Evolutionary conservation across 2,113 vertebrate species (phyloP).

Genomic region (Microcebus griseorufus): DNA sequence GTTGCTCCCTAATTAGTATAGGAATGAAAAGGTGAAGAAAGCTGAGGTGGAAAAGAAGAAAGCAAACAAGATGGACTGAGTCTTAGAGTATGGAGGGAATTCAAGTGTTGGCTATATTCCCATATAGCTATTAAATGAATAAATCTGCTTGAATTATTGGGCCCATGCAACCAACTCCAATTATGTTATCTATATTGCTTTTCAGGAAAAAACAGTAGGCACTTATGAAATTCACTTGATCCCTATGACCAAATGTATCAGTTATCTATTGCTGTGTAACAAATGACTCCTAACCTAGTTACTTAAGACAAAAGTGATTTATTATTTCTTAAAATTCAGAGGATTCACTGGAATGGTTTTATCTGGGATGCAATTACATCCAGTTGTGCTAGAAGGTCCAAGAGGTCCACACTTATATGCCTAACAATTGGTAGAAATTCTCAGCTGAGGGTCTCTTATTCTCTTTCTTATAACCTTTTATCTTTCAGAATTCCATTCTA

Average conservation of each 20-base stretch:
- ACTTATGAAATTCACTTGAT: not conserved
- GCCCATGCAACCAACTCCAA: not conserved
- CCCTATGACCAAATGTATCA: not conserved
- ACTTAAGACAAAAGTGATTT: not conserved
- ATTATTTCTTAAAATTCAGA: not conserved
- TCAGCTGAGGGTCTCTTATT: not conserved
- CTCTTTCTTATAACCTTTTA: not conserved
- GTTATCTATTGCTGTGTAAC: not conserved
- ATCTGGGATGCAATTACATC: not conserved
- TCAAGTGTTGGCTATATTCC: not conserved
- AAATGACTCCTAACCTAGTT: not conserved
- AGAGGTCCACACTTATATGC: accelerated
- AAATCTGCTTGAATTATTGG: slow-evolving; percentile 25
- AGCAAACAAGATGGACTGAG: not conserved
- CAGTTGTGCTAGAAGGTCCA: not conserved
- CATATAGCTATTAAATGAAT: slow-evolving; percentile 34
- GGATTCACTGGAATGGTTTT: not conserved
- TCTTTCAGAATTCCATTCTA: not conserved
- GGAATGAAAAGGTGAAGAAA: not conserved
- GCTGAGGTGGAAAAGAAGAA: no score
- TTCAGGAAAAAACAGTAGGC: not conserved
- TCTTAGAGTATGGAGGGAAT: not conserved
- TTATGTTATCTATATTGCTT: not conserved
- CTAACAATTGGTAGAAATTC: accelerated
- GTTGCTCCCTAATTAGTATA: not conserved